These are phyloP conservation scores for Ganaspis brasiliensis DNA, from an alignment of 2,888 invertebrate genomes.

Conservation along the genomic window DNA sequence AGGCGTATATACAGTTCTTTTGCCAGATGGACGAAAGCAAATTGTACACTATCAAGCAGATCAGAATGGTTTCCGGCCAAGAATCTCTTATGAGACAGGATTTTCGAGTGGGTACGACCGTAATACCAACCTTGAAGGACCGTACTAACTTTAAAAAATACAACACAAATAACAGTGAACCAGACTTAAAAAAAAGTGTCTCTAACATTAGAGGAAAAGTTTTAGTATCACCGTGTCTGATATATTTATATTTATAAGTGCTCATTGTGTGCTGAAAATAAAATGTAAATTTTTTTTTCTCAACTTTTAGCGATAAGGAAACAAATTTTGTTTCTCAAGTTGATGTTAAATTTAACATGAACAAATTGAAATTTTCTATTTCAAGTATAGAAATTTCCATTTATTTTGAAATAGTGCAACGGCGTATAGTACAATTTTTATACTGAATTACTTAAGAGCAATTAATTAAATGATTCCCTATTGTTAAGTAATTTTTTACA, in stretches of 20 bases:
- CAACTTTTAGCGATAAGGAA: no score
- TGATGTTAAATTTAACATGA: no score
- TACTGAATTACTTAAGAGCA: no score
- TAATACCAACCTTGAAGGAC: constrained; percentile 46
- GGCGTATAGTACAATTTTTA: no score
- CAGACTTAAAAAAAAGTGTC: neutral
- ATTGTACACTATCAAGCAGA: constrained; percentile 88
- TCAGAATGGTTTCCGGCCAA: constrained; percentile 86
- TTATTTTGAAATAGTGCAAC: no score
- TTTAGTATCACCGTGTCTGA: neutral
- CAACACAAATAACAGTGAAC: neutral
- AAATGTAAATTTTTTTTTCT: no score
- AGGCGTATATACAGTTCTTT: constrained; percentile 78
- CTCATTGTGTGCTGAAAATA: no score
- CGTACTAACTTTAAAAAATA: constrained; percentile 49
- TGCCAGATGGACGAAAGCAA: constrained; percentile 81
- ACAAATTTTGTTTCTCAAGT: no score
- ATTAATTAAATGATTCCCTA: no score
- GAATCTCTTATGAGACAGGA: constrained; percentile 83
- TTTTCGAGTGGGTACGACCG: constrained; percentile 54
- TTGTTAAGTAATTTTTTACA: no score
- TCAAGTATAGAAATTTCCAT: neutral
- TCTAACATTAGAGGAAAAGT: neutral
- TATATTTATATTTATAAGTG: neutral
- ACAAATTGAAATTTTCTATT: no score